Evolutionary conservation across 2,888 invertebrate species (phyloP).

Genomic region (Caenorhabditis wallacei): DNA sequence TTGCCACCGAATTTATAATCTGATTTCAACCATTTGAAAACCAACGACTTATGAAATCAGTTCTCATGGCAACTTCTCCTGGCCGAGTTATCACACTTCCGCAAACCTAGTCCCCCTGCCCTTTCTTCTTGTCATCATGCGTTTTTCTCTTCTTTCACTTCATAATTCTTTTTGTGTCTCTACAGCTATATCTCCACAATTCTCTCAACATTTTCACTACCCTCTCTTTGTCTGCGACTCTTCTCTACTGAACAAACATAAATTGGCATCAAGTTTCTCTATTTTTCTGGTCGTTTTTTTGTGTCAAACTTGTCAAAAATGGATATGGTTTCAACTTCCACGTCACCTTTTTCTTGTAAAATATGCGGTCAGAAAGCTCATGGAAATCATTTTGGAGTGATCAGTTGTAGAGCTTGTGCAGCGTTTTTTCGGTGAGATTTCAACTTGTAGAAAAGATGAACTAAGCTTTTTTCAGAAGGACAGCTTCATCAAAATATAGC

Average conservation of each 20-base stretch:
- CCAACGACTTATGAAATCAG: no score
- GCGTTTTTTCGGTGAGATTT: conserved; percentile 30
- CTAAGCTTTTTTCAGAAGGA: conserved; percentile 39
- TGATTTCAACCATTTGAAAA: no score
- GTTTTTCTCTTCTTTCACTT: conserved; percentile 10
- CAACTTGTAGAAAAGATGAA: background rate
- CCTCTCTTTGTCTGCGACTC: conserved; percentile 2
- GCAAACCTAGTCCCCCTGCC: conserved; percentile 25
- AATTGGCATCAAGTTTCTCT: conserved; percentile 27
- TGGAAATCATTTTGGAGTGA: conserved; percentile 48
- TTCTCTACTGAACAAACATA: conserved; percentile 17
- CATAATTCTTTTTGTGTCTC: background rate
- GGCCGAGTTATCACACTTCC: background rate
- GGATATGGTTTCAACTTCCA: conserved; percentile 17
- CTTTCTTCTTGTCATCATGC: conserved; percentile 9
- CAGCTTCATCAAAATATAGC: conserved; percentile 42
- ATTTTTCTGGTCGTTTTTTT: background rate
- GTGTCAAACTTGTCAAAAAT: background rate
- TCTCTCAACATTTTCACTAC: background rate
- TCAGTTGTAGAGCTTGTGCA: conserved; percentile 49
- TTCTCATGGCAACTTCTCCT: background rate
- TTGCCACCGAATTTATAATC: no score
- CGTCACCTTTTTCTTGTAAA: conserved; percentile 27
- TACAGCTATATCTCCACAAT: background rate
- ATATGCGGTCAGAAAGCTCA: conserved; percentile 26